These are phyloP conservation scores for Greenwoodochromis staneri DNA, from an alignment of 2,113 vertebrate genomes.

Conservation along the genomic window DNA sequence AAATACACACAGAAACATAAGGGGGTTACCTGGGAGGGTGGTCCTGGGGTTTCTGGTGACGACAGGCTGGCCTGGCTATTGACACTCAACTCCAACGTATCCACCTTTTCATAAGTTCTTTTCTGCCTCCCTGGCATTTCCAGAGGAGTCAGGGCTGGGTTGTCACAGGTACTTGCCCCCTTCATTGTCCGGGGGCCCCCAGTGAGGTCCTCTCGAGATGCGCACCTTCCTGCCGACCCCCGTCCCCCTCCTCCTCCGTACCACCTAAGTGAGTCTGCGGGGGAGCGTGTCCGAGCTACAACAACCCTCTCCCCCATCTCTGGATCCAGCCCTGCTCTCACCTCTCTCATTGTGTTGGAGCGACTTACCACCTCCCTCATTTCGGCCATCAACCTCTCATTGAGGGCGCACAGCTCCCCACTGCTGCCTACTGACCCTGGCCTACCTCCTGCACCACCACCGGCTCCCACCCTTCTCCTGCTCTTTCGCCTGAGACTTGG, in stretches of 20 bases:
- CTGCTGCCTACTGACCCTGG: slow-evolving; percentile 83
- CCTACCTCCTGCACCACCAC: slow-evolving; percentile 62
- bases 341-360: slow-evolving; percentile 77
- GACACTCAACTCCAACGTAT: slow-evolving; percentile 81
- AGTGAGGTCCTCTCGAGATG: slow-evolving; percentile 72
- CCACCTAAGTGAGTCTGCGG: slow-evolving; percentile 72
- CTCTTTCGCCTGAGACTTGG: slow-evolving; percentile 84
- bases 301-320: slow-evolving; percentile 65
- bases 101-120: slow-evolving; percentile 86
- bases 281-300: slow-evolving; percentile 71
- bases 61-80: slow-evolving; percentile 75
- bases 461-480: slow-evolving; percentile 71
- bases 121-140: slow-evolving; percentile 80
- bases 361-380: slow-evolving; percentile 84
- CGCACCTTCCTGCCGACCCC: slow-evolving; percentile 26
- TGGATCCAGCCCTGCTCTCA: slow-evolving; percentile 73
- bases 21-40: slow-evolving; percentile 74
- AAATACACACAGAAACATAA: background rate
- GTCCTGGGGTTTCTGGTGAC: slow-evolving; percentile 64
- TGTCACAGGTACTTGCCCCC: slow-evolving; percentile 52
- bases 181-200: slow-evolving; percentile 68
- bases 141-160: slow-evolving; percentile 31
- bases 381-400: slow-evolving; percentile 84
- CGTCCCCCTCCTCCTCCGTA: slow-evolving; percentile 39
- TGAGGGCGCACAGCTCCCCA: slow-evolving; percentile 79